Base-by-base conservation (phyloP, 2,113 vertebrate species). In the Crotalus horridus region DNA sequence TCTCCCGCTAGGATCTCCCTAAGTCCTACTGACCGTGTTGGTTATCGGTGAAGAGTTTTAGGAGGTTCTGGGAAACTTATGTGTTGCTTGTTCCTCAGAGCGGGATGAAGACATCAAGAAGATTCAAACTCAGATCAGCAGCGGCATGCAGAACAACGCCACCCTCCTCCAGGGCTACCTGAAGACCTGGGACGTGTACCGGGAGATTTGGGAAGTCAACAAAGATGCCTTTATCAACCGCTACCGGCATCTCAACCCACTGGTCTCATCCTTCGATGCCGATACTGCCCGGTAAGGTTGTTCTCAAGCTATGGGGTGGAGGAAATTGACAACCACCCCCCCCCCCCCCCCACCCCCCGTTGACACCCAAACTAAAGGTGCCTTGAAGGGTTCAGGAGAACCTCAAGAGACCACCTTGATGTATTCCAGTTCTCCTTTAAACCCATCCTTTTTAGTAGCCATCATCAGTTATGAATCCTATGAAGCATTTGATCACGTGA, bases 131-230 rank as follows among this genome's bases (percentile, higher is more conserved):
- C 97, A 98, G 85, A 96, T 99, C 94, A 97, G 96, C 6, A 94
- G 95, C 0, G 98, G 98, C 17, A 98, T 99, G 98, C 92, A 96
- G 15, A 95, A 94, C 87, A 98, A 98, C 1, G 97, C 97, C 0
- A 85, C 87, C 10, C 95, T 97, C 53, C 97, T 99, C 88, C 98
- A 98, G 96, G 94, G 95, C 55, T 98, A 98, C 96, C 96, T 98
- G 95, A 98, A 98, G 96, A 98, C 96, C 55, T 99, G 98, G 98
- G 98, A 98, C 88, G 98, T 98, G 94, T 98, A 99, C 95, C 97
- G 97, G 1, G 97, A 98, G 93, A 99, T 99, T 96, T 99, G 98
- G 98, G 98, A 98, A 93, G 98, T 98, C 81, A 98, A 98, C 96
- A 99, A 99, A 92, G 98, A 98, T 91, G 96, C 96, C 56, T 97